Evolutionary conservation across 2,797 vertebrate species (phyloP).

Genomic region (Myotis myotis): DNA sequence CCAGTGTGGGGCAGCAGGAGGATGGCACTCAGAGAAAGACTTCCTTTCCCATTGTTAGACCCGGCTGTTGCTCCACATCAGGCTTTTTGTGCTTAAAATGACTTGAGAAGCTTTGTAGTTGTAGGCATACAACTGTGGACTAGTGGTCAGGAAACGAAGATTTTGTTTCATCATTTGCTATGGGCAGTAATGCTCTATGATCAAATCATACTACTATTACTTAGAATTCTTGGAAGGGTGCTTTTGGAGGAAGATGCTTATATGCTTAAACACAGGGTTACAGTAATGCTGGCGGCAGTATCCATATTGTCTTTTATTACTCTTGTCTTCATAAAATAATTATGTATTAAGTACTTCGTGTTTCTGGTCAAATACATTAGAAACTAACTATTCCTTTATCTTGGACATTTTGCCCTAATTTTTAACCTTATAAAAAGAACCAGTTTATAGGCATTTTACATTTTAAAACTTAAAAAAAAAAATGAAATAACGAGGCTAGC

Average conservation of each 20-base stretch:
- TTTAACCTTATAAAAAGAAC: background rate
- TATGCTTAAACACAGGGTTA: background rate
- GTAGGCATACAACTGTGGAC: background rate
- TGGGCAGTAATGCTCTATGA: background rate
- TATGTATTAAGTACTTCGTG: background rate
- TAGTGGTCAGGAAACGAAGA: background rate
- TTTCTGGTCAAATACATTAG: slow-evolving; percentile 31
- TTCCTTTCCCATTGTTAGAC: background rate
- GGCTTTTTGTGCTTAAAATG: background rate
- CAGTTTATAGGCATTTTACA: background rate
- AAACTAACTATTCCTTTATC: background rate
- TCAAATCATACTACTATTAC: background rate
- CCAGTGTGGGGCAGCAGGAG: background rate
- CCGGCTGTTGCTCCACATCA: background rate
- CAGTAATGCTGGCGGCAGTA: background rate
- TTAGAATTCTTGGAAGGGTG: background rate
- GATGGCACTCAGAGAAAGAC: background rate
- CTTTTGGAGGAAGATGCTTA: slow-evolving; percentile 10
- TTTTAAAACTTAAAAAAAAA: slow-evolving; percentile 34
- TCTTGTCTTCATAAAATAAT: slow-evolving; percentile 10
- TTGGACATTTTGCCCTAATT: slow-evolving; percentile 8
- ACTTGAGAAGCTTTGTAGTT: background rate
- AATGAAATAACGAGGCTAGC: background rate
- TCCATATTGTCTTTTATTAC: slow-evolving; percentile 18
- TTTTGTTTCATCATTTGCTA: background rate